Base-by-base conservation (phyloP, 1,140 invertebrate genomes). In the Diploscapter pachys region DNA sequence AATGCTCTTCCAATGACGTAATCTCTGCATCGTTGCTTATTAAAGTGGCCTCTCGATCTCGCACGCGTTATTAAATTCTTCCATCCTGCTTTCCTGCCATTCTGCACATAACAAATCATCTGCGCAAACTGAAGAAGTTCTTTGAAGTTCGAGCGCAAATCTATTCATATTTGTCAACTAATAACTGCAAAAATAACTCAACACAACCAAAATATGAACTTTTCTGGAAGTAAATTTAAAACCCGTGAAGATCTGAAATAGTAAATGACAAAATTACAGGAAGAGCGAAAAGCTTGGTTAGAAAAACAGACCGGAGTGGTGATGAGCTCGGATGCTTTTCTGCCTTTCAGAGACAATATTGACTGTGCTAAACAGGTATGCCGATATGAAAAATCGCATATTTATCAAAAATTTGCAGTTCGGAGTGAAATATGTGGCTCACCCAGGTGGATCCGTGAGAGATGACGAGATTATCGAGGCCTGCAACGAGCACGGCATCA, bases 321-420 rank as follows among this genome's bases (percentile, higher is more conserved):
- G 13, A 87, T 99, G 0, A 93, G 93, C n/a, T 98, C 95, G 0
- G 96, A 99, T 88, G 95, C 95, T 0, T 98, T 98, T 89, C 98
- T 99, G 88, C 96, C 96, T 55, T 98, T 98, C 89, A 89, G 94
- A 80, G 96, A 99, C 83, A 99, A 98, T 84, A 92, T 99, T 66
- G 95, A 99, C 86, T 89, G 95, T 81, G 95, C 96, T 51, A 80
- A 77, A 80, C 80, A 85, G 73, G 83, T 84, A 71, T 50, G 53
- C 31, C 9, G 64, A 52, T 54, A 66, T 54, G 62, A 4, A n/a
- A 63, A 63, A 31, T 63, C 62, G 62, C 48, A n/a, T 63, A 3
- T 63, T 63, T 2, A 3, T 8, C 3, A 63, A 63, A 8, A 4
- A 0, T 63, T 81, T 81, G 3, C 69, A 98, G 95, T 95, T 92